These are phyloP conservation scores for Malaclemys terrapin DNA, from an alignment of 2,113 vertebrate species.

Conservation along the genomic window DNA sequence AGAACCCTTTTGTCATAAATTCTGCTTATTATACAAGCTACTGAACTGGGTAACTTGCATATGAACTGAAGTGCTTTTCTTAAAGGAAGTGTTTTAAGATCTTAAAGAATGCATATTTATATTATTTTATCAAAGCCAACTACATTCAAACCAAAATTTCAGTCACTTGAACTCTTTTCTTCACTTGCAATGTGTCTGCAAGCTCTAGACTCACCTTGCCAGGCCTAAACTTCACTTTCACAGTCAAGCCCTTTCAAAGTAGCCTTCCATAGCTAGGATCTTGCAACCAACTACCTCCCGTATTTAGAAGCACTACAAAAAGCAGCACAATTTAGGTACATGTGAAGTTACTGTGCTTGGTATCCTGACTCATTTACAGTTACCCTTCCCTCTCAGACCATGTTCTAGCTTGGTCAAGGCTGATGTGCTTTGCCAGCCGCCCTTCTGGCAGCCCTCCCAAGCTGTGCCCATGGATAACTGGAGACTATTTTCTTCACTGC, in stretches of 20 bases:
- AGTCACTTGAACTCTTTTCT: background rate
- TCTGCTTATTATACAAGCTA: background rate
- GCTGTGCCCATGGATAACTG: background rate
- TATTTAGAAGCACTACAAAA: background rate
- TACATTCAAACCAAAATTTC: background rate
- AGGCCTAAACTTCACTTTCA: background rate
- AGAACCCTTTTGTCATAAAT: background rate
- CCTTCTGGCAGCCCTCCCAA: conserved; percentile 17
- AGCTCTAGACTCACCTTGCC: background rate
- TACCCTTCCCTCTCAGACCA: conserved; percentile 1
- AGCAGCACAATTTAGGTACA: background rate
- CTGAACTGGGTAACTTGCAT: background rate
- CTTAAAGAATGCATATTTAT: background rate
- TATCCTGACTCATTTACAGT: background rate
- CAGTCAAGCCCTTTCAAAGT: background rate
- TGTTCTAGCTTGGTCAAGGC: background rate
- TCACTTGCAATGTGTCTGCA: too few relatives aligned
- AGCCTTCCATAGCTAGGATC: background rate
- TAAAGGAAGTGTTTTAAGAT: background rate
- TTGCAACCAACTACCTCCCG: background rate
- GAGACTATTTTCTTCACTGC: background rate
- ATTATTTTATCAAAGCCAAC: background rate
- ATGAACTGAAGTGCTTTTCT: background rate
- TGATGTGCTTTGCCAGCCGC: background rate
- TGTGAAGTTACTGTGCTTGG: background rate